Conservation (phyloP, 2,797 vertebrate species). For the Leptoclinus maculatus region DNA sequence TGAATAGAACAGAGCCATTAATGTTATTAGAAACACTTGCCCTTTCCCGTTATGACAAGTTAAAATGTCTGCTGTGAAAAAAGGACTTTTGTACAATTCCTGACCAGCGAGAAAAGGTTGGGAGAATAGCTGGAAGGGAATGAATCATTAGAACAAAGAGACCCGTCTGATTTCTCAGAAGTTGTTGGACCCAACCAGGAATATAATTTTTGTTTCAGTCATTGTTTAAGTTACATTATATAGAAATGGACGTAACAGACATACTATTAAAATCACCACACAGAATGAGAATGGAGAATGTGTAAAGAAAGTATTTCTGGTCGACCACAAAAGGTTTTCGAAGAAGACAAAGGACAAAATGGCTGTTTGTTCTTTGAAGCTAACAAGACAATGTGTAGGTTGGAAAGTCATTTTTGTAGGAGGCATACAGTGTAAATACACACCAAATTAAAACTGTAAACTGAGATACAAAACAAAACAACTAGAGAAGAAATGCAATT, state of each 20-base stretch:
- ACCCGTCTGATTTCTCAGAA: neutral
- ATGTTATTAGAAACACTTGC: neutral
- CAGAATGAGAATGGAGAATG: neutral
- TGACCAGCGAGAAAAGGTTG: neutral
- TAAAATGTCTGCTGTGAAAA: neutral
- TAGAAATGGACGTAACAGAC: neutral
- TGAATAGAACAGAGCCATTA: neutral
- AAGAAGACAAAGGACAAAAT: neutral
- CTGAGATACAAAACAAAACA: neutral
- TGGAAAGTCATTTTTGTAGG: neutral
- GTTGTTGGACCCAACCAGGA: neutral
- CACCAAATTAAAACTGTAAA: neutral
- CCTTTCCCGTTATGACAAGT: neutral
- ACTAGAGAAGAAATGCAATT: conserved; percentile 11
- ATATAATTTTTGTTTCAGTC: neutral
- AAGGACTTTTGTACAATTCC: neutral
- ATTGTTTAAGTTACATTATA: neutral
- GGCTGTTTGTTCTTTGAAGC: neutral
- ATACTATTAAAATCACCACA: neutral
- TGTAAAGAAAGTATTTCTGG: neutral
- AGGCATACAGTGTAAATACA: neutral
- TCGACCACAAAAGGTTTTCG: neutral
- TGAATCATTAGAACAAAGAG: neutral
- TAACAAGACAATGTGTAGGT: conserved; percentile 9
- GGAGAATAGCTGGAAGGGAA: neutral